phyloP scores from a whole-genome alignment of 2,113 vertebrate genomes.

The Rhipidura dahli region DNA sequence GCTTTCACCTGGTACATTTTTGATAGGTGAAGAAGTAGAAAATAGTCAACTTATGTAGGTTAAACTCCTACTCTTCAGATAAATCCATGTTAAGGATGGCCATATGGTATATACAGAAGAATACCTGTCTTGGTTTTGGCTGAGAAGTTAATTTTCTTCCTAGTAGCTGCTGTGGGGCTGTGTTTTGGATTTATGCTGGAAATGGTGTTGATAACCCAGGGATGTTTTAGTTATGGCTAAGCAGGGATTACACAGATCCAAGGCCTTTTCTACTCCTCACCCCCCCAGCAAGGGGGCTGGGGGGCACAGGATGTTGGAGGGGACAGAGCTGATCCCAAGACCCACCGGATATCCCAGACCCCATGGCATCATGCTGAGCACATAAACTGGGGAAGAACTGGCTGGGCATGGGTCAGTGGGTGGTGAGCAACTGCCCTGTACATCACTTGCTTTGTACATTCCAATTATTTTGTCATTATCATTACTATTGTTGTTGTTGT shows the following conservation, averaged over 20 bases:
- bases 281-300: rapidly evolving
- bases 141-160: not conserved
- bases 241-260: not conserved
- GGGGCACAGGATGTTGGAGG: not conserved
- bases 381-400: not conserved
- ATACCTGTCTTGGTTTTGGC: not conserved
- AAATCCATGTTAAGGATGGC: not conserved
- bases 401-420: not conserved
- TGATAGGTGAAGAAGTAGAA: not conserved
- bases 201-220: not conserved
- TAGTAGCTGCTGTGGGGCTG: not conserved
- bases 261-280: not conserved
- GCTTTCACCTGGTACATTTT: not conserved
- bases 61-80: slow-evolving; percentile 3
- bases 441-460: not conserved
- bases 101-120: not conserved
- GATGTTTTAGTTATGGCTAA: not conserved
- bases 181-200: not conserved
- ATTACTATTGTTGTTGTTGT: not conserved
- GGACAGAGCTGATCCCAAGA: not conserved
- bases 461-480: not conserved
- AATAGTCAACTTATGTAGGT: not conserved
- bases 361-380: not conserved
- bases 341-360: not conserved
- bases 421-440: not conserved